Percentiles rank a stretch among this genome's conserved stretches.
Conservation (phyloP, 64 coral and sea anemone genomes). For the Actinia tenebrosa region DNA sequence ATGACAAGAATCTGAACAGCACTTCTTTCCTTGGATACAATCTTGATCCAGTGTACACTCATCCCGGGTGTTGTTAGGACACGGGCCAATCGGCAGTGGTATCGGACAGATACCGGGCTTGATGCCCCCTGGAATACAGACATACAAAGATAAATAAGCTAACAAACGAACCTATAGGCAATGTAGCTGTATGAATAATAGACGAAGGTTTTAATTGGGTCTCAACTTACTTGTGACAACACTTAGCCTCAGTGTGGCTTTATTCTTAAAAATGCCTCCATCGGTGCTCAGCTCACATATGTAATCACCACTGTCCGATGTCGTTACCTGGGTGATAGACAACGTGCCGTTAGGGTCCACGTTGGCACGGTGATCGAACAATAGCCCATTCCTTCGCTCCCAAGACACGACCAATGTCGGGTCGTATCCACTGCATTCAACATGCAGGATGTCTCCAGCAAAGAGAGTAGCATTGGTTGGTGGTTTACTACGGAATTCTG, state of each 20-base stretch:
- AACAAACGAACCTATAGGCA: neutral
- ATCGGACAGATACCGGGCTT: conserved; percentile 49
- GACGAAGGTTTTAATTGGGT: too few species aligned
- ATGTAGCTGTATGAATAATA: too few species aligned
- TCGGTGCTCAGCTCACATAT: conserved; percentile 33
- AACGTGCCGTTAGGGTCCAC: conserved; percentile 28
- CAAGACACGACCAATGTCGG: conserved; percentile 29
- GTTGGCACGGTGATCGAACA: conserved; percentile 20
- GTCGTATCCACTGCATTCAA: conserved; percentile 35
- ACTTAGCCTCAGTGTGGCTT: conserved; percentile 23
- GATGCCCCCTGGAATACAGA: conserved; percentile 25
- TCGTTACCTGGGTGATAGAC: conserved; percentile 24
- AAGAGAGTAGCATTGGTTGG: neutral
- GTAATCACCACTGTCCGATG: conserved; percentile 48
- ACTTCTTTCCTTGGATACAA: conserved; percentile 50
- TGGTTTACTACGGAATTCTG: conserved; percentile 25
- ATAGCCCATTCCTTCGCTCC: conserved; percentile 26
- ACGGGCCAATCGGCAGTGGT: conserved; percentile 33
- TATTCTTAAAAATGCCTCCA: conserved; percentile 32
- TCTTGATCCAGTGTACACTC: conserved; percentile 48
- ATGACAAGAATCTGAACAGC: conserved; percentile 63
- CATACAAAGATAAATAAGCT: neutral
- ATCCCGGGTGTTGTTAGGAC: conserved; percentile 22
- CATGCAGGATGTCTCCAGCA: conserved; percentile 39
- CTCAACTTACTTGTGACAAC: conserved; percentile 39